phyloP scores from a whole-genome alignment of 2,113 vertebrate species.

The Pipa parva region DNA sequence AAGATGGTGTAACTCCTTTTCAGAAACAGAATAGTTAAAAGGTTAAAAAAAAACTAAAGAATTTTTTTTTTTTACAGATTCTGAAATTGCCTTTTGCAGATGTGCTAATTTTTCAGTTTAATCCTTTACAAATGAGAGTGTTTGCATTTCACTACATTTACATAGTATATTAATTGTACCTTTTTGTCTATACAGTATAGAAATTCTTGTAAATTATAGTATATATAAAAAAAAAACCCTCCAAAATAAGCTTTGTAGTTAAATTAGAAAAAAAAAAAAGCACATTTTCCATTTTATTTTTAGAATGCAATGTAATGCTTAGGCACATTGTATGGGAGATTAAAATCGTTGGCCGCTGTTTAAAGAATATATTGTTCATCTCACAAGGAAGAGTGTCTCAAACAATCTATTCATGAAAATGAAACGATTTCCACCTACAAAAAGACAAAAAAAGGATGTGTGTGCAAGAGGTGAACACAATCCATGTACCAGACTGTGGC shows the following conservation, averaged over 20 bases:
- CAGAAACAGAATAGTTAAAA: too few species aligned
- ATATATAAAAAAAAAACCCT: too few species aligned
- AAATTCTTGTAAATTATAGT: too few species aligned
- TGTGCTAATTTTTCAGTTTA: too few species aligned
- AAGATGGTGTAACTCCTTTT: too few species aligned
- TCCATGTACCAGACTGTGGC: constrained; percentile 67
- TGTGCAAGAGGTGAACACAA: constrained; percentile 65
- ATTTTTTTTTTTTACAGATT: too few species aligned
- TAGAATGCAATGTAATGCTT: constrained; percentile 66
- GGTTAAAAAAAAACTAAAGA: too few species aligned
- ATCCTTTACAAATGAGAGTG: too few species aligned
- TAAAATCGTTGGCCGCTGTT: constrained; percentile 67
- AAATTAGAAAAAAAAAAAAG: constrained; percentile 3
- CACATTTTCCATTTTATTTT: constrained; percentile 61
- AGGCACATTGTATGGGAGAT: constrained; percentile 70
- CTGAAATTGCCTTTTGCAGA: too few species aligned
- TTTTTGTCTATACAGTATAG: too few species aligned
- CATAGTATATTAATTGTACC: too few species aligned
- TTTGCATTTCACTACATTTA: too few species aligned
- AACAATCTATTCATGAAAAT: constrained; percentile 67
- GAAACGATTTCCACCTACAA: constrained; percentile 63
- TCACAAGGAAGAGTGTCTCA: constrained; percentile 70
- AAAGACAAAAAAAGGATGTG: constrained; percentile 42
- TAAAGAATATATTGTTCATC: constrained; percentile 67
- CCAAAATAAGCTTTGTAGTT: not conserved